These are phyloP conservation scores for Cenopis cana DNA, from an alignment of 2,888 invertebrate genomes.

Conservation along the genomic window DNA sequence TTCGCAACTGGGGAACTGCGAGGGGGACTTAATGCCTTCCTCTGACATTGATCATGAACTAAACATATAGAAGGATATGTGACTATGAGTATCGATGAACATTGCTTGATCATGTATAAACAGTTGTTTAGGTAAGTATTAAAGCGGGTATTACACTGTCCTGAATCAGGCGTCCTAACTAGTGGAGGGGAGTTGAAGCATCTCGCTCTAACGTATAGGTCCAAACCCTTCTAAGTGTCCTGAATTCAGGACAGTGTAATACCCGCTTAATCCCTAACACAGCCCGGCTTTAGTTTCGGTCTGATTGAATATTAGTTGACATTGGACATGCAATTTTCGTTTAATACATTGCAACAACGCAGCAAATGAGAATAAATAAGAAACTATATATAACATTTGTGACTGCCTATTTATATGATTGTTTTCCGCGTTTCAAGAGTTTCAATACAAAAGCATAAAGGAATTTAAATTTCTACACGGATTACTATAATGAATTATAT, in stretches of 20 bases:
- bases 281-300: not conserved
- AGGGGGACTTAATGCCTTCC: constrained; percentile 38
- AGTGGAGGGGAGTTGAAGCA: no score
- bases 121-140: no score
- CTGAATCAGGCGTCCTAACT: no score
- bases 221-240: no score
- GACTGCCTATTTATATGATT: not conserved
- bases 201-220: no score
- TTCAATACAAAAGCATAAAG: not conserved
- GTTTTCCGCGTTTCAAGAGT: not conserved
- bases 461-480: constrained; percentile 13
- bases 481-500: not conserved
- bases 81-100: not conserved
- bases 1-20: constrained; percentile 15
- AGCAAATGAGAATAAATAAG: not conserved
- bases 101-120: no score
- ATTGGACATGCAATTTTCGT: not conserved
- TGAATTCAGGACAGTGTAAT: no score
- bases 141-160: no score
- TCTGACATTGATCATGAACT: constrained; percentile 43
- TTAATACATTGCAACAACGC: not conserved
- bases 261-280: no score
- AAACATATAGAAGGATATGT: constrained; percentile 33
- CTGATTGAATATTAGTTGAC: no score
- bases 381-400: not conserved